phyloP scores from a whole-genome alignment of 1,140 invertebrate species.

The Thaumetopoea pityocampa region DNA sequence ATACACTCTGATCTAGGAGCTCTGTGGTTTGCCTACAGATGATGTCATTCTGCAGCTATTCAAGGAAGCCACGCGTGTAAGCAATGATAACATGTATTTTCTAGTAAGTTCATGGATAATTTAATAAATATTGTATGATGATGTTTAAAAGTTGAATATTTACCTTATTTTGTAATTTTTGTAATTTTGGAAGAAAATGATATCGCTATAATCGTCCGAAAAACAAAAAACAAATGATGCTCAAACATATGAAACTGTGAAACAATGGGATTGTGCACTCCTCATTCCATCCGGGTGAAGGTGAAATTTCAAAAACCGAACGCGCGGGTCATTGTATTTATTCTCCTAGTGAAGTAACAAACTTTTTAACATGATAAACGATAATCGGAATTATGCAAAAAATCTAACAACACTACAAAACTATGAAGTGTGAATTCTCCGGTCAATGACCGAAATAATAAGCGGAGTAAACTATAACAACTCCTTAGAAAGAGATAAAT shows the following conservation, averaged over 20 bases:
- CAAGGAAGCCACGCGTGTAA: conserved; percentile 55
- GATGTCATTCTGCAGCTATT: conserved; percentile 60
- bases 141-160: conserved; percentile 44
- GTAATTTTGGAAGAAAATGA: conserved; percentile 74
- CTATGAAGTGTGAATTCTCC: conserved; percentile 72
- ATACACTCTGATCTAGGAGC: conserved; percentile 26
- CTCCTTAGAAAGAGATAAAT: conserved; percentile 61
- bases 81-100: conserved; percentile 41
- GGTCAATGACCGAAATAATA: conserved; percentile 77
- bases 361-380: conserved; percentile 61
- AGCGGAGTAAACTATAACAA: conserved; percentile 63
- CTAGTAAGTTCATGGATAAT: conserved; percentile 28
- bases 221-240: conserved; percentile 76
- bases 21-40: conserved; percentile 47
- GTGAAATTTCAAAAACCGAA: conserved; percentile 71
- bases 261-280: conserved; percentile 71
- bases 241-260: conserved; percentile 74
- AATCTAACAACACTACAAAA: conserved; percentile 52
- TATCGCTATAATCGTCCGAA: conserved; percentile 72
- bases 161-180: conserved; percentile 74
- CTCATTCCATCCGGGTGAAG: conserved; percentile 71
- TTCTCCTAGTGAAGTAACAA: conserved; percentile 68
- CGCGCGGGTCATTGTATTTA: conserved; percentile 64
- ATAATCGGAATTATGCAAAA: conserved; percentile 59
- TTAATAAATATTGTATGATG: conserved; percentile 23